Percentiles rank a stretch among this genome's conserved stretches.
Conservation (phyloP, 2,797 vertebrate species). For the Centroberyx gerrardi region DNA sequence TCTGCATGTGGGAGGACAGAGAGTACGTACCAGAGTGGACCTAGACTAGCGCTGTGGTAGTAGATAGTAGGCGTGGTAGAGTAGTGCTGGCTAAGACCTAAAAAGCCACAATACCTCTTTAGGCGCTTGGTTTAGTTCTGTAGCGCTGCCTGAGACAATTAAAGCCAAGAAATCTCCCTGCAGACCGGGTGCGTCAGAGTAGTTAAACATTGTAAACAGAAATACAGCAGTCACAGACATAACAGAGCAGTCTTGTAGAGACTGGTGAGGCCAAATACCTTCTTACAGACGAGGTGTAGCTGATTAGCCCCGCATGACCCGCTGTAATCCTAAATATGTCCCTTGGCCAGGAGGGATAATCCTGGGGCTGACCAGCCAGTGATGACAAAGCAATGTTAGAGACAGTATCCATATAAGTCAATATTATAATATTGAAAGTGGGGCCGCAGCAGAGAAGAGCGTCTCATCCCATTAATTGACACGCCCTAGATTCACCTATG, state of each 20-base stretch:
- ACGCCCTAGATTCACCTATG: too few species aligned
- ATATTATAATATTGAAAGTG: background rate
- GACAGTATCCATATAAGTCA: background rate
- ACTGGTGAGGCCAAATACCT: background rate
- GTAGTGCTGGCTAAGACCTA: background rate
- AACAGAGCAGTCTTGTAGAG: background rate
- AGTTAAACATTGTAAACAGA: background rate
- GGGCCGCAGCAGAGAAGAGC: too few species aligned
- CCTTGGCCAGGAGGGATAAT: background rate
- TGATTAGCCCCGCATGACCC: conserved; percentile 2
- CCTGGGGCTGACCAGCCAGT: background rate
- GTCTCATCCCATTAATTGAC: too few species aligned
- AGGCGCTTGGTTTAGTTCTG: background rate
- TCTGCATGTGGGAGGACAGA: conserved; percentile 80
- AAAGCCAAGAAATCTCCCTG: background rate
- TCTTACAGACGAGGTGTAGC: background rate
- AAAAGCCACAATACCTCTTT: background rate
- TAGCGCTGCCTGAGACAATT: background rate
- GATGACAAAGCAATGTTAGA: background rate
- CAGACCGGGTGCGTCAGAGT: background rate
- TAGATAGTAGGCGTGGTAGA: background rate
- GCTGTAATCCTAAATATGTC: background rate
- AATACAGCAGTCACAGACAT: background rate
- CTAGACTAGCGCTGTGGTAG: background rate
- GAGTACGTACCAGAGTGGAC: conserved; percentile 79